Evolutionary conservation across 2,888 invertebrate genomes (phyloP), one percentile per base, ranked within the genome.

Genomic region (Cloeon dipterum): DNA sequence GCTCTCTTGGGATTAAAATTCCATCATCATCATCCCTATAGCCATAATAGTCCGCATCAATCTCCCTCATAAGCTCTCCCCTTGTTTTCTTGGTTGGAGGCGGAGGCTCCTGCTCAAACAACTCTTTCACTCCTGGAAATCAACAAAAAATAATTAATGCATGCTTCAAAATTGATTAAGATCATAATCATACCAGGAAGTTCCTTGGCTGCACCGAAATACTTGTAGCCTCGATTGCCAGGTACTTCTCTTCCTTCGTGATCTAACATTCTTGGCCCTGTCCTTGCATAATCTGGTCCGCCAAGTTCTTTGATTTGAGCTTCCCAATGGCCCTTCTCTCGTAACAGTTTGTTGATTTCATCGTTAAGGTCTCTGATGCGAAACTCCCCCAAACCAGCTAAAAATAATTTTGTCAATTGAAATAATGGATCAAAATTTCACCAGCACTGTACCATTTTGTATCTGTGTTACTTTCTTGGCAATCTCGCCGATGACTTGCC

Each of bases 11-110:
- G 42, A 85, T 62, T 32, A 98, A 61, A 36, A 94, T 70, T 0
- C 96, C 96, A 55, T 99, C 98, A 51, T 99, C 98, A 49, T 98
- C 98, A 57, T 98, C 98, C 48, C 93, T 63, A 57, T 93, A 96
- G 0, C 98, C 98, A 58, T 98, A 99, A 61, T 98, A 98, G 58
- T 93, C 91, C 0, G 96, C 94, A 60, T 98, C 96, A 26, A 99
- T 86, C 52, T 94, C 83, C 46, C 88, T 79, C 93, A 96, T 94
- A 36, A 99, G 64, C 54, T 99, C 96, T 0, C 85, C 89, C 37
- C 96, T 70, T 0, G 91, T 89, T 58, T 89, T 86, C 18, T 89
- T 66, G 11, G 85, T 79, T 4, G 85, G 78, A 36, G 81, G 74
- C 11, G 88, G 86, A 8, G 91, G 83, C 54, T 88, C 88, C 53